Base-by-base conservation (phyloP, 1,140 invertebrate genomes). In the Drosophila gunungcola region DNA sequence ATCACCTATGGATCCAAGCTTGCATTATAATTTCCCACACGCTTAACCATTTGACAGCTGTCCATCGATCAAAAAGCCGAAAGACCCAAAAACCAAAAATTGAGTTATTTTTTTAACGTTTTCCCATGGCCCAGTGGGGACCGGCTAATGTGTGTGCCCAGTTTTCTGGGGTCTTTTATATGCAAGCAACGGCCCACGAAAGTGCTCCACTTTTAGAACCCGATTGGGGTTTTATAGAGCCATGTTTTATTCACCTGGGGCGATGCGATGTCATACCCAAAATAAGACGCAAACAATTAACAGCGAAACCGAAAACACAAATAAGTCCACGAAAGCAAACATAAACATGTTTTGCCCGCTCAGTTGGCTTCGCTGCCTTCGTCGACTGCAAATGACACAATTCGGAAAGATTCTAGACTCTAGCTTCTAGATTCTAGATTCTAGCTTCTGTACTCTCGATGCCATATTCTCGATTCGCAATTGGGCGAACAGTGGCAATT, bases 401-500 rank as follows among this genome's bases (percentile, higher is more conserved):
- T 90, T 79, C 55, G 16, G 16, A 39, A 45, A 77, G 60, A 72
- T 77, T 73, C 51, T 25, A 16, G 16, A 38, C 38, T 36, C 11
- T 25, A 38, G 34, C 61, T 42, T 57, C 42, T 52, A 58, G 32
- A 78, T 67, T 67, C 57, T 48, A 60, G 39, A 73, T 75, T 25
- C 12, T 49, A 65, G 16, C 16, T 21, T 21, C 16, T 58, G 2
- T 2, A 46, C 4, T 58, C 54, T 54, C 54, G 49, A 80, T 67
- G 63, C 58, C 11, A n/a, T 39, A 74, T 48, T 60, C 52, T 46
- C 67, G 57, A 78, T 63, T 80, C 62, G 62, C 69, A 67, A 79
- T 80, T 78, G 67, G 49, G 12, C 43, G 65, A 36, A 45, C 74
- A 38, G 38, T 52, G 52, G 85, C 85, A 90, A 85, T 90, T 90